Evolutionary conservation across 2,113 vertebrate species (phyloP).

Genomic region (Phaetusa simplex): DNA sequence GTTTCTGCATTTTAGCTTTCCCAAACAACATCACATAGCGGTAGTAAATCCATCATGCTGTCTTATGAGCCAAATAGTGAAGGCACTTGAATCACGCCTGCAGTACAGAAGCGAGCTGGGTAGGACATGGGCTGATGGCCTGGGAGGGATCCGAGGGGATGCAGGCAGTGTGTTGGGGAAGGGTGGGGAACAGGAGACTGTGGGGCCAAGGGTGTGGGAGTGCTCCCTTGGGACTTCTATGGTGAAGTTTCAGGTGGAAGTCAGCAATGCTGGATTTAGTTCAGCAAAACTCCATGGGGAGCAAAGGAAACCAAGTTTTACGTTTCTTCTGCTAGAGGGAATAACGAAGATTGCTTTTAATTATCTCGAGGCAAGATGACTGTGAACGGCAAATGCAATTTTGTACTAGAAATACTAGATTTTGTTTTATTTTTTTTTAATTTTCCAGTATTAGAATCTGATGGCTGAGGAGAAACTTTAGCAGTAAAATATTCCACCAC

Average conservation of each 20-base stretch:
- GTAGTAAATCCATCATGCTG: background rate
- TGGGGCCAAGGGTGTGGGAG: background rate
- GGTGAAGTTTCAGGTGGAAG: background rate
- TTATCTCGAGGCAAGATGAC: background rate
- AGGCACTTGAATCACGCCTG: background rate
- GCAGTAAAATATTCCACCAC: background rate
- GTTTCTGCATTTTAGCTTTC: background rate
- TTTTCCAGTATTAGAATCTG: background rate
- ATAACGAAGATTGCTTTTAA: background rate
- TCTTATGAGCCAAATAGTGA: background rate
- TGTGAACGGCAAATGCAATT: background rate
- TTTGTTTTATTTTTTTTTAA: background rate
- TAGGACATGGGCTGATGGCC: background rate
- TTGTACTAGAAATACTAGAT: background rate
- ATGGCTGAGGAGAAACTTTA: background rate
- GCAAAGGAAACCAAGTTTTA: background rate
- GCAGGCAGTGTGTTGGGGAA: background rate
- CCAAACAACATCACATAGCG: fast-evolving
- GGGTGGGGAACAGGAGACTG: fast-evolving
- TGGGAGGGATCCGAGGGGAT: background rate
- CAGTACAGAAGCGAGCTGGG: background rate
- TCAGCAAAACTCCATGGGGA: background rate
- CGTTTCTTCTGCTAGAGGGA: background rate
- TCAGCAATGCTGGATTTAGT: background rate
- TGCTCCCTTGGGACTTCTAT: background rate